Base-by-base conservation (phyloP, 2,888 invertebrate species). In the Pocota personata region DNA sequence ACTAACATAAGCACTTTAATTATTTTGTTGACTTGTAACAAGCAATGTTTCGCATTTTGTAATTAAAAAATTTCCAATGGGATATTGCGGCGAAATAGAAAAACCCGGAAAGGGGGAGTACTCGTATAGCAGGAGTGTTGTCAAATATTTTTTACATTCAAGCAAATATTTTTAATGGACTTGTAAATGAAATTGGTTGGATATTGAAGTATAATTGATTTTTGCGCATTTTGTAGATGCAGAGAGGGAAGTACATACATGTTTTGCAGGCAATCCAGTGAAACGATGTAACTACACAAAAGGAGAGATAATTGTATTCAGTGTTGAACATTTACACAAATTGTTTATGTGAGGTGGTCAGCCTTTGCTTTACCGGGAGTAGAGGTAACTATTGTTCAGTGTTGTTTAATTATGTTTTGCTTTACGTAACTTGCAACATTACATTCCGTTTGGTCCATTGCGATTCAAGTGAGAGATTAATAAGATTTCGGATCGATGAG, bases 11-110 rank as follows among this genome's bases (percentile, higher is more conserved):
- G 52, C 21, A 40, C 72, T 73, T 73, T 83, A 72, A 78, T 73
- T 78, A 66, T 60, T 52, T 77, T 76, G 57, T 66, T 77, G 77
- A 66, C 64, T 76, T 64, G 64, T 58, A 30, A 52, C 35, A 72
- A 82, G 27, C 32, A 32, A 21, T 82, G 40, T 75, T 35, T 64
- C 21, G 35, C 57, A 37, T 60, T 66, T 75, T 46, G 55, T 75
- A 66, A 66, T 75, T 75, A 64, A 66, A 62, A 66, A 66, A 24
- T 30, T 43, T 52, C 19, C 55, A 57, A 37, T 24, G 14, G 35
- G 46, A 57, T 57, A 58, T 66, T 35, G 55, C 10, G 35, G n/a
- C 10, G 16, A 58, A 57, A 43, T 40, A 32, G 27, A 32, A 19
- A 57, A 1, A 30, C 6, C 46, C 12, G 8, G 12, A n/a, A 30